Evolutionary conservation across 2,797 vertebrate species (phyloP).

Genomic region (Xenentodon cancila): DNA sequence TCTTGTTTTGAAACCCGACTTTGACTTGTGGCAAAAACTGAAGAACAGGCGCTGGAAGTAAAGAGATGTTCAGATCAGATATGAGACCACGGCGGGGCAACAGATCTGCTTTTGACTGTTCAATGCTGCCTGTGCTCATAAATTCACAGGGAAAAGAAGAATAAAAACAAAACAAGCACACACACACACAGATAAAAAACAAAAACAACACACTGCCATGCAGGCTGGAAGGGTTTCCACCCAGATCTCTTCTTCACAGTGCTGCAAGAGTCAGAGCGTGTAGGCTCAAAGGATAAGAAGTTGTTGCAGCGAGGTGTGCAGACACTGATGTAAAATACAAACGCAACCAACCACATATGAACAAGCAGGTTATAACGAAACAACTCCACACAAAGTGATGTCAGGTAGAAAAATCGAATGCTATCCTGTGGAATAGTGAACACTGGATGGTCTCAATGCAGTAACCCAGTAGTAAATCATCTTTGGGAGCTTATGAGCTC

Average conservation of each 20-base stretch:
- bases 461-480: no score
- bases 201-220: constrained; percentile 10
- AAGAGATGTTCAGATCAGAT: constrained; percentile 57
- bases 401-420: constrained; percentile 33
- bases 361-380: constrained; percentile 8
- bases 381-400: constrained; percentile 44
- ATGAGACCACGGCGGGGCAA: constrained; percentile 58
- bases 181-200: neutral
- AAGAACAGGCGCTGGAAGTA: constrained; percentile 27
- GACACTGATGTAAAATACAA: constrained; percentile 38
- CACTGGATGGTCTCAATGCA: no score
- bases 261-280: constrained; percentile 65
- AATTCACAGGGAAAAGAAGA: no score
- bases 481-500: no score
- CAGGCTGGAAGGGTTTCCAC: constrained; percentile 65
- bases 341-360: constrained; percentile 1
- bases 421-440: no score
- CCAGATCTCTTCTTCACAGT: constrained; percentile 58
- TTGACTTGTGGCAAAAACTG: constrained; percentile 55
- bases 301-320: constrained; percentile 62
- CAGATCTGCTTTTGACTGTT: constrained; percentile 55
- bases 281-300: constrained; percentile 63
- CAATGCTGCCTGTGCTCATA: constrained; percentile 10
- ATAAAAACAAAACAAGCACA: no score
- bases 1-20: constrained; percentile 51